phyloP scores from a whole-genome alignment of 2,113 vertebrate genomes.

The Recurvirostra avosetta region DNA sequence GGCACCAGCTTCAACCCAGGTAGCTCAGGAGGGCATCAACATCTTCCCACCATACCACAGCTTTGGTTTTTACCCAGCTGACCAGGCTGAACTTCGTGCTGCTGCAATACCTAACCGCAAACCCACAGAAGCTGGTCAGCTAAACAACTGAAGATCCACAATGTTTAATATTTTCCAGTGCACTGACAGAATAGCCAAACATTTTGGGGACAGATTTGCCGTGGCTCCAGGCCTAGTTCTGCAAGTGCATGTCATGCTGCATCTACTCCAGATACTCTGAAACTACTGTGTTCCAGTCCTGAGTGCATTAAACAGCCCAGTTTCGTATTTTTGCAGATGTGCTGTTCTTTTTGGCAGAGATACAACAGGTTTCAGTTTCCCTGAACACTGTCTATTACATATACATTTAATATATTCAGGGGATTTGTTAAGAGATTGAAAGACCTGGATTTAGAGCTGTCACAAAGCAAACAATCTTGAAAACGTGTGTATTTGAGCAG shows the following conservation, averaged over 20 bases:
- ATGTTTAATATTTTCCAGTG: background rate
- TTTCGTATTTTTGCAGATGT: background rate
- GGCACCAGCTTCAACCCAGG: background rate
- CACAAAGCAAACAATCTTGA: background rate
- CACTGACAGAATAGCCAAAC: background rate
- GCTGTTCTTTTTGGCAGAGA: background rate
- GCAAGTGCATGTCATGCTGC: background rate
- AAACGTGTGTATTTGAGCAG: background rate
- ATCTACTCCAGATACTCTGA: background rate
- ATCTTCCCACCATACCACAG: background rate
- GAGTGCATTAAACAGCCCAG: background rate
- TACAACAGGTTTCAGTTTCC: background rate
- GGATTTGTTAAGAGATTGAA: background rate
- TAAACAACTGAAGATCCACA: background rate
- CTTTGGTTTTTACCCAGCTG: background rate
- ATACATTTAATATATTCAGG: background rate
- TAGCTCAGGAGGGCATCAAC: background rate
- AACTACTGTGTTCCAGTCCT: background rate
- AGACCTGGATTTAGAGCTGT: background rate
- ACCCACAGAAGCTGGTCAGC: no score
- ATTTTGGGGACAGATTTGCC: background rate
- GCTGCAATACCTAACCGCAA: background rate
- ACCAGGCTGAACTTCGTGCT: background rate
- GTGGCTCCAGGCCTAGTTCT: background rate
- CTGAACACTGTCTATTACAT: background rate